A percentile compares a stretch with the other conserved stretches of the same genome.
These are phyloP conservation scores for Polietes domitor DNA, from an alignment of 2,888 invertebrate genomes.

Conservation along the genomic window DNA sequence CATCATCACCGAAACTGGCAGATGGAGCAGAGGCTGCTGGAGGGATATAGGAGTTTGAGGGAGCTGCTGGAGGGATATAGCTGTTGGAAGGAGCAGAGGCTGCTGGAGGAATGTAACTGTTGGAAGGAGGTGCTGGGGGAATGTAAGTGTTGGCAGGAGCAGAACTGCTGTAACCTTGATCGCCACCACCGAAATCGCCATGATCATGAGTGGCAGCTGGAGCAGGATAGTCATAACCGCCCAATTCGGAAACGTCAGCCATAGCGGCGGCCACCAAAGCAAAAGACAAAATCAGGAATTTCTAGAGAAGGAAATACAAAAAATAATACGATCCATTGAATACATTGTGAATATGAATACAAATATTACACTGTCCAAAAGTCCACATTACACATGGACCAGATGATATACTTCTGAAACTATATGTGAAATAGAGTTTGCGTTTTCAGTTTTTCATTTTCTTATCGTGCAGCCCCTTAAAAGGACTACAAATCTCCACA, in stretches of 20 bases:
- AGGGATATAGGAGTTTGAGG: slow-evolving; percentile 32
- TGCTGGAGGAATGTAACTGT: slow-evolving; percentile 31
- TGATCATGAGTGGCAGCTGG: slow-evolving; percentile 13
- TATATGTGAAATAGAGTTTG: too few relatives aligned
- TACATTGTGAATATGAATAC: too few relatives aligned
- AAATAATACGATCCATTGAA: too few relatives aligned
- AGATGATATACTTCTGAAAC: too few relatives aligned
- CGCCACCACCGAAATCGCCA: slow-evolving; percentile 4
- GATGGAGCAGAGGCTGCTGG: slow-evolving; percentile 15
- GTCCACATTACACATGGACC: too few relatives aligned
- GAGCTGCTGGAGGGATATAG: slow-evolving; percentile 7
- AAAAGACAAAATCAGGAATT: slow-evolving; percentile 53
- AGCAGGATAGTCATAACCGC: slow-evolving; percentile 46
- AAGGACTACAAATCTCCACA: too few relatives aligned
- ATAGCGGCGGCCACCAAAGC: slow-evolving; percentile 55
- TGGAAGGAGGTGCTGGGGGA: background rate
- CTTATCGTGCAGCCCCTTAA: too few relatives aligned
- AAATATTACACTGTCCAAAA: too few relatives aligned
- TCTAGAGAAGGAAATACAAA: slow-evolving; percentile 35
- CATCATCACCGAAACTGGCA: slow-evolving; percentile 3
- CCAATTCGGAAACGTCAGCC: slow-evolving; percentile 63
- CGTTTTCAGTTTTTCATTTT: too few relatives aligned
- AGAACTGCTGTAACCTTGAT: background rate
- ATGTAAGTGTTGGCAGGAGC: background rate
- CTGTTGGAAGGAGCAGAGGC: slow-evolving; percentile 5